These are phyloP conservation scores for Triops cancriformis DNA, from an alignment of 1,140 invertebrate genomes.

Conservation along the genomic window DNA sequence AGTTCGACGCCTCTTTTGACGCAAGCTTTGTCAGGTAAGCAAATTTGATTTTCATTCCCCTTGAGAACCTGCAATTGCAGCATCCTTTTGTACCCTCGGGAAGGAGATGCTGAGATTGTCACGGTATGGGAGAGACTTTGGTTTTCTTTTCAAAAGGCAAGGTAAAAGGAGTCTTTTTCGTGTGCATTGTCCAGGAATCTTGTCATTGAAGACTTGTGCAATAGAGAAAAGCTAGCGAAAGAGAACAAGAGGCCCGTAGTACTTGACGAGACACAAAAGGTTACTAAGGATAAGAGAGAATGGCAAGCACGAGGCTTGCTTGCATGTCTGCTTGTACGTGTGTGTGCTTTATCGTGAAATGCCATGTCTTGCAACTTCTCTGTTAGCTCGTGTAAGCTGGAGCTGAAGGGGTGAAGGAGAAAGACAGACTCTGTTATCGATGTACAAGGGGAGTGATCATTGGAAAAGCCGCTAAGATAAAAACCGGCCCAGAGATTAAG, in stretches of 20 bases:
- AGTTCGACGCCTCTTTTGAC: neutral
- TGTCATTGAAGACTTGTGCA: no score
- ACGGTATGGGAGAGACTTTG: neutral
- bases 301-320: neutral
- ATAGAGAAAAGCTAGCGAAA: no score
- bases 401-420: neutral
- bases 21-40: constrained; percentile 4
- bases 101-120: neutral
- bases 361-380: neutral
- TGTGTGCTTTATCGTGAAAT: constrained; percentile 10
- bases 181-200: no score
- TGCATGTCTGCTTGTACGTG: neutral
- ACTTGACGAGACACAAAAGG: constrained; percentile 7
- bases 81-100: neutral
- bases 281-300: neutral
- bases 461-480: neutral
- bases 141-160: neutral
- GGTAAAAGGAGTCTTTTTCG: neutral
- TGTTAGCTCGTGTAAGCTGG: neutral
- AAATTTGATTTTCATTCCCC: neutral
- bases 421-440: neutral
- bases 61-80: neutral
- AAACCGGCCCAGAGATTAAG: neutral
- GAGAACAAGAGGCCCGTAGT: neutral
- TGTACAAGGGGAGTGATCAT: neutral